Conservation (phyloP, 2,888 invertebrate genomes). For the Eurytoma adleriae region DNA sequence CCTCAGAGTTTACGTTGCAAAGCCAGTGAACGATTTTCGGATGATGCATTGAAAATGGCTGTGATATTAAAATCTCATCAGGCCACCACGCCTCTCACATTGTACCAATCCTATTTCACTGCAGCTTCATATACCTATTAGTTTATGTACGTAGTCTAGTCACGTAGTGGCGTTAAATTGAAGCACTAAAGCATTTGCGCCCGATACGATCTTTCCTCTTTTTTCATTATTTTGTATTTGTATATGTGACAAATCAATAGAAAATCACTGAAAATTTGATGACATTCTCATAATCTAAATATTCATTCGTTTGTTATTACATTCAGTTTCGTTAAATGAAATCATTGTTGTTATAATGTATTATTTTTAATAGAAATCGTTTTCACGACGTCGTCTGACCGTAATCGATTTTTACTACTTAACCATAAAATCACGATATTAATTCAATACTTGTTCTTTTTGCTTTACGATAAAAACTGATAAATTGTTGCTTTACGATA, state of each 20-base stretch:
- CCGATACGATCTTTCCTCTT: neutral
- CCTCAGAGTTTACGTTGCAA: too few species aligned
- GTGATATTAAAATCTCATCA: slow-evolving; percentile 59
- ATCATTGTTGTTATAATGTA: too few species aligned
- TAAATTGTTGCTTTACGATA: too few species aligned
- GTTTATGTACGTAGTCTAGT: slow-evolving; percentile 59
- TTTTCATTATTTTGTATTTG: neutral
- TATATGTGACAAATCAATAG: too few species aligned
- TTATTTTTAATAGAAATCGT: too few species aligned
- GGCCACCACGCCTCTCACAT: neutral
- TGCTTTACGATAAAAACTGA: too few species aligned
- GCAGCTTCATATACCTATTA: neutral
- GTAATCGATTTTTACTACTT: too few species aligned
- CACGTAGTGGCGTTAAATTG: slow-evolving; percentile 63
- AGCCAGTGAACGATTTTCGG: neutral
- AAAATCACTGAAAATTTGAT: too few species aligned
- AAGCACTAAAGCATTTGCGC: slow-evolving; percentile 45
- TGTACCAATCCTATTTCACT: slow-evolving; percentile 11
- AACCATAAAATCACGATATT: too few species aligned
- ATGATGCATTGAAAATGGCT: slow-evolving; percentile 57
- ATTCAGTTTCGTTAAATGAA: neutral
- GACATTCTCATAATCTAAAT: too few species aligned
- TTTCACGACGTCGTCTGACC: too few species aligned
- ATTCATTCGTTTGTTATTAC: neutral
- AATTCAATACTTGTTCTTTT: too few species aligned